Base-by-base conservation (phyloP, 2,113 vertebrate species). In the Noctilio leporinus region DNA sequence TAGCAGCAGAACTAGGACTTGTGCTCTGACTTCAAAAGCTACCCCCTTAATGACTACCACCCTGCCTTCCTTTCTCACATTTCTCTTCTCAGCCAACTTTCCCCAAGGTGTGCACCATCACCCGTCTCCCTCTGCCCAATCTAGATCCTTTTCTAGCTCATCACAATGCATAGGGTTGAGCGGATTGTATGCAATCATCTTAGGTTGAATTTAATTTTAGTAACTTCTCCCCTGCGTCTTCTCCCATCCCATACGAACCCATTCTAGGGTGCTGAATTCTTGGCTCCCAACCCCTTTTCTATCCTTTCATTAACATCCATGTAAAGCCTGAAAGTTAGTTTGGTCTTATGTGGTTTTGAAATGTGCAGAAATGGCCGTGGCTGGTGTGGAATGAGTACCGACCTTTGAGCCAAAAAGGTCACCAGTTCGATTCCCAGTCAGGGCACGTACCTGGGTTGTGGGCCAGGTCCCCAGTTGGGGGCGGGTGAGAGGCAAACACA, bases 181-280 rank as follows among this genome's bases (percentile, higher is more conserved):
- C 33, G 22, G 35, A 80, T 86, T 84, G 30, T 45, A 7, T 47
- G 72, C 33, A 33, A 47, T 49, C 51, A 45, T 76, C 72, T 94
- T 80, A 35, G 45, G 38, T 62, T 80, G 67, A 59, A 69, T 94
- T 93, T 86, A 69, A 92, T 92, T 90, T 95, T 89, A 89, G 95
- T 45, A 43, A 90, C 89, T 59, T 53, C n/a, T 49, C 64, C 43
- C 28, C 20, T 72, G 80, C 49, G 4, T 35, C 33, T 35, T 30
- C 35, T 20, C 20, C 76, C 55, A 3, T 19, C n/a, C 43, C 70
- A n/a, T 22, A 69, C 38, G 49, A 33, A 70, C n/a, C 38, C 49
- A 62, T 33, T 75, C 43, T 12, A 64, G 47, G 5, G 1, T 49
- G 55, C 55, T 89, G 89, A 49, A 75, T 83, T 76, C 86, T 73